Conservation (phyloP, 2,797 vertebrate species). For the Sternarchorhynchus goeldii region DNA sequence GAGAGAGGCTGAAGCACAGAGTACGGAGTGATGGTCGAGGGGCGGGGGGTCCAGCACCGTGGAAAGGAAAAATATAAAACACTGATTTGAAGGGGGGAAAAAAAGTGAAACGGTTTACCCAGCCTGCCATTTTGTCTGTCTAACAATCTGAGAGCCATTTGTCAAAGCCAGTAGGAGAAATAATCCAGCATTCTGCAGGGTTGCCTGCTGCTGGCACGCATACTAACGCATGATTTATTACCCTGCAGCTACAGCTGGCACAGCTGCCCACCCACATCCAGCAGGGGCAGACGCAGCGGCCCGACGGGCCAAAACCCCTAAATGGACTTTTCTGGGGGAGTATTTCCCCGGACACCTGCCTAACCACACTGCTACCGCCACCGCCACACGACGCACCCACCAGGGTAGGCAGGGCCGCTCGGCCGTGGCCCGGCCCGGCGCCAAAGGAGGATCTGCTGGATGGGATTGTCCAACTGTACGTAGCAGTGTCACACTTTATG, state of each 20-base stretch:
- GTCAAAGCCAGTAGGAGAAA: slow-evolving; percentile 58
- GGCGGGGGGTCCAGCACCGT: slow-evolving; percentile 18
- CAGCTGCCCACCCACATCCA: slow-evolving; percentile 38
- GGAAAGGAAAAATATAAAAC: slow-evolving; percentile 21
- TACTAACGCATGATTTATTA: slow-evolving; percentile 51
- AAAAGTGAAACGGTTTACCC: slow-evolving; percentile 51
- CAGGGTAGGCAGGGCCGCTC: neutral
- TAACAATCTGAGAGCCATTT: slow-evolving; percentile 63
- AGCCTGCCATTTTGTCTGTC: slow-evolving; percentile 49
- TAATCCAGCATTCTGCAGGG: slow-evolving; percentile 42
- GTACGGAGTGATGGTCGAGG: neutral
- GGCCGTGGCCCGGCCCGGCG: neutral
- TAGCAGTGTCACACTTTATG: neutral
- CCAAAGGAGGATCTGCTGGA: too few relatives aligned
- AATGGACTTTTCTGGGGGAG: slow-evolving; percentile 24
- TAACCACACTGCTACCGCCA: neutral
- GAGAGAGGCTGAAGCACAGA: neutral
- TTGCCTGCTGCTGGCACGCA: slow-evolving; percentile 12
- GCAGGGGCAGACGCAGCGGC: slow-evolving; percentile 30
- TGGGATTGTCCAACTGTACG: neutral
- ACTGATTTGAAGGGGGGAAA: slow-evolving; percentile 24
- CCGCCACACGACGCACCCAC: neutral
- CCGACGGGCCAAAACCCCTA: slow-evolving; percentile 24
- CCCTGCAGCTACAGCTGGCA: slow-evolving; percentile 38
- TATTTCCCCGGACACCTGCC: neutral